Evolutionary conservation across 2,888 invertebrate genomes (phyloP), one percentile per base, ranked within the genome.

Genomic region (Alviniconcha strummeri): DNA sequence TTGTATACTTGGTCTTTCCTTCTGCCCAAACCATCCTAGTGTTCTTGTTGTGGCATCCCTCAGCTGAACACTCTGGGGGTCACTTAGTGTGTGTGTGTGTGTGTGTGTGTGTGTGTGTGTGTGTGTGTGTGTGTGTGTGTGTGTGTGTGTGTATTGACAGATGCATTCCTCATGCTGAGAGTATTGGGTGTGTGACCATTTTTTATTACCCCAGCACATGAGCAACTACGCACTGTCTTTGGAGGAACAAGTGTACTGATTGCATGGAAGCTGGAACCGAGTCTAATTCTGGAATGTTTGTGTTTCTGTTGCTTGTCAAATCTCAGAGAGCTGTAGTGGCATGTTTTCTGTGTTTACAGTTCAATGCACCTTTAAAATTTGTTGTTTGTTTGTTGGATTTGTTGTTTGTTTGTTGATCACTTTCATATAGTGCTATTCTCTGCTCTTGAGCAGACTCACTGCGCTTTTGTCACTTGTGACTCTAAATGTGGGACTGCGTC

Each of bases 21-120:
- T 64, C 15, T 8, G 15, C 17, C 17, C 17, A 17, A 64, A 64
- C 64, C 64, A 64, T 4, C 17, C 15, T 15, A 64, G 64, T 64
- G 11, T 64, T 64, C 64, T 64, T 71, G 15, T n/a, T 15, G 13
- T 71, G 71, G 17, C n/a, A 17, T 71, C 71, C n/a, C 7, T 71
- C n/a, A 36, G 36, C 71, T 19, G 71, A 19, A 19, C 19, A 71
- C 9, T 71, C 36, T 71, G n/a, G 71, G 13, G 6, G 9, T 19
- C 36, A 36, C 36, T 7, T 71, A 19, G 13, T 71, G 13, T 71
- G 8, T 19, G 19, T 8, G 71, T 71, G n/a, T 71, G 5, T 71
- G 71, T 71, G 71, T 71, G 71, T 71, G 69, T n/a, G 69, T 69
- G 69, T n/a, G 69, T 69, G 69, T n/a, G 69, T 69, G 69, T n/a